Percentiles rank a stretch among this genome's conserved stretches.
Conservation (phyloP, 2,113 vertebrate species). For the Cololabis saira region DNA sequence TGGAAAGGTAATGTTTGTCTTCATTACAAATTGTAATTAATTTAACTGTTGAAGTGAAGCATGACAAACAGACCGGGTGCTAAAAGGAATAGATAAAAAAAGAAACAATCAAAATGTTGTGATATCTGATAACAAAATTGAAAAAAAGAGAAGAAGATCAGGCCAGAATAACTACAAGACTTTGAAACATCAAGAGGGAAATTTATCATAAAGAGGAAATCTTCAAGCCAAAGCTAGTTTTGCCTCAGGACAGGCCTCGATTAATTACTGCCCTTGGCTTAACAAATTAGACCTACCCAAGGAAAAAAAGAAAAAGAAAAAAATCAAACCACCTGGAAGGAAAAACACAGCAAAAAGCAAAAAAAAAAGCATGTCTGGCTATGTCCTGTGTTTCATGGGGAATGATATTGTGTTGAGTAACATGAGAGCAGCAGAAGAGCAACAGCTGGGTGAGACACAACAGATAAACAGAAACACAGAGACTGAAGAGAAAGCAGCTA, state of each 20-base stretch:
- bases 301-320: constrained; percentile 15
- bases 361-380: constrained; percentile 9
- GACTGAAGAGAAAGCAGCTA: not conserved
- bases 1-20: constrained; percentile 1
- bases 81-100: not conserved
- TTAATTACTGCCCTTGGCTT: constrained; percentile 44
- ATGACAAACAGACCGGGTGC: too few species aligned
- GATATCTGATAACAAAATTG: not conserved
- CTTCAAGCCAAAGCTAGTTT: constrained; percentile 39
- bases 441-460: constrained; percentile 14
- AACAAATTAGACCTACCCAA: constrained; percentile 51
- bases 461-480: not conserved
- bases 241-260: constrained; percentile 62
- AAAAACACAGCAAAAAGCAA: constrained; percentile 31
- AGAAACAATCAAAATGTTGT: constrained; percentile 4
- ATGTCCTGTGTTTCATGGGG: constrained; percentile 20
- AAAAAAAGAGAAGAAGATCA: not conserved
- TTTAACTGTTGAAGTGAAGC: not conserved
- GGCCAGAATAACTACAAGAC: not conserved
- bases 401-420: constrained; percentile 28
- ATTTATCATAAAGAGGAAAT: constrained; percentile 32
- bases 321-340: constrained; percentile 29
- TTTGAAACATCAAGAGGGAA: constrained; percentile 20
- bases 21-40: too few species aligned
- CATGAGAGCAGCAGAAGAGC: constrained; percentile 34